Evolutionary conservation across 2,797 vertebrate species (phyloP).

Genomic region (Acropternis orthonyx): DNA sequence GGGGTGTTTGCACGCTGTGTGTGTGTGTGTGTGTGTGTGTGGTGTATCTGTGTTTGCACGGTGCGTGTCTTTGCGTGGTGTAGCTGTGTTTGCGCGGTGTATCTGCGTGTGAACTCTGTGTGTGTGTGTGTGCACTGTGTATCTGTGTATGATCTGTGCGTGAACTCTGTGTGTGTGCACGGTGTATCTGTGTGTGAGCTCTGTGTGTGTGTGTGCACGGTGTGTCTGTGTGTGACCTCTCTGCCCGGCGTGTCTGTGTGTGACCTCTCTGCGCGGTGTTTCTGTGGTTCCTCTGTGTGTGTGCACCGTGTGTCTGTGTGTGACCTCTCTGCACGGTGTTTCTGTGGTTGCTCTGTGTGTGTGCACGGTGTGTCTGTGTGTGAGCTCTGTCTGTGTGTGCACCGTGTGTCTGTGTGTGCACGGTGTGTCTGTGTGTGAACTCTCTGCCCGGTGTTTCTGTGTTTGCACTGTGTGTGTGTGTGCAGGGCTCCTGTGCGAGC

Average conservation of each 20-base stretch:
- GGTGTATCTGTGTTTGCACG: background rate
- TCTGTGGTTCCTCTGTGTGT: background rate
- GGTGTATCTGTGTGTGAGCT: background rate
- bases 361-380: background rate
- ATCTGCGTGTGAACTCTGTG: background rate
- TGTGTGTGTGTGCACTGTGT: background rate
- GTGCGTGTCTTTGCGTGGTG: background rate
- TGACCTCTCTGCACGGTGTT: background rate
- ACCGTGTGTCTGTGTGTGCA: background rate
- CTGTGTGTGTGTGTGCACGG: background rate
- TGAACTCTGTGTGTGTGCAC: background rate
- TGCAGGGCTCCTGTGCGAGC: background rate
- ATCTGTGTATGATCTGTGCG: background rate
- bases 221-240: background rate
- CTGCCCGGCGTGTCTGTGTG: too few species aligned
- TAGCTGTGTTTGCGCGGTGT: background rate
- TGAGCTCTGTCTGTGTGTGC: background rate
- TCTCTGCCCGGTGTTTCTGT: rapidly evolving
- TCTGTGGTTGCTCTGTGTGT: background rate
- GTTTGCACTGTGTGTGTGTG: background rate
- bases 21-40: too few species aligned
- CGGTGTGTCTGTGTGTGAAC: too few species aligned
- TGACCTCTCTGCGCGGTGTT: background rate
- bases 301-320: background rate
- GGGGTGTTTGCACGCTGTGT: background rate